These are phyloP conservation scores for Pangasius krempfi DNA, from an alignment of 2,797 vertebrate genomes.

Conservation along the genomic window DNA sequence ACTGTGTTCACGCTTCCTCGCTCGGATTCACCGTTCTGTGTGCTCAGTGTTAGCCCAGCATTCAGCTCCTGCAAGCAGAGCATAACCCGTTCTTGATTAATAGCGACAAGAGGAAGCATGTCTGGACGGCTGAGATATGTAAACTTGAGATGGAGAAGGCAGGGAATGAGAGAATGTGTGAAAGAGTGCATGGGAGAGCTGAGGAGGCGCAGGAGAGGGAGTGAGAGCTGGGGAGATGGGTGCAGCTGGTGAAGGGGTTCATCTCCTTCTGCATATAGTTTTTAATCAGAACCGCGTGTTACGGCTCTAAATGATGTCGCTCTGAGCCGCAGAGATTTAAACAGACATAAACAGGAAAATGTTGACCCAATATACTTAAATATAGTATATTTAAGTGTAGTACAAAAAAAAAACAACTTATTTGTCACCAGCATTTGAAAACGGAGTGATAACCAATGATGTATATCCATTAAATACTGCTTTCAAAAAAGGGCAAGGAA, in stretches of 20 bases:
- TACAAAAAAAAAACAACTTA: slow-evolving; percentile 2
- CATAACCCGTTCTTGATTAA: slow-evolving; percentile 61
- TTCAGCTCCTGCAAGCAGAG: slow-evolving; percentile 52
- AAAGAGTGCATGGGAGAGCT: slow-evolving; percentile 36
- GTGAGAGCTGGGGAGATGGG: slow-evolving; percentile 77
- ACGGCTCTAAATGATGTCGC: slow-evolving; percentile 17
- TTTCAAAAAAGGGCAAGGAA: not conserved
- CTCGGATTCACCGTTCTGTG: slow-evolving; percentile 49
- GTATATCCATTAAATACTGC: not conserved
- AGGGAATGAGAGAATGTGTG: slow-evolving; percentile 39
- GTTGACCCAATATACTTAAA: slow-evolving; percentile 29
- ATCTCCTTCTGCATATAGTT: slow-evolving; percentile 71
- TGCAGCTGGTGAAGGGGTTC: slow-evolving; percentile 88
- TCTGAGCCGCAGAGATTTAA: not conserved
- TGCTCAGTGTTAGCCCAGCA: slow-evolving; percentile 53
- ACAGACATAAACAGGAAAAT: slow-evolving; percentile 9
- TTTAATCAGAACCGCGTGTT: slow-evolving; percentile 53
- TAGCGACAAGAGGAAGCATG: slow-evolving; percentile 40
- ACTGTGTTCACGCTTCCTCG: slow-evolving; percentile 50
- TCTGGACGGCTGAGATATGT: slow-evolving; percentile 40
- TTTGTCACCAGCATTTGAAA: slow-evolving; percentile 21
- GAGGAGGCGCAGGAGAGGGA: slow-evolving; percentile 22
- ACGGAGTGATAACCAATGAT: not conserved
- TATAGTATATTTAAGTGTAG: slow-evolving; percentile 21
- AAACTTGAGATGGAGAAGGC: slow-evolving; percentile 40